Evolutionary conservation across 1,140 invertebrate species (phyloP), one percentile per base, ranked within the genome.

Genomic region (Stegodyphus dumicola): DNA sequence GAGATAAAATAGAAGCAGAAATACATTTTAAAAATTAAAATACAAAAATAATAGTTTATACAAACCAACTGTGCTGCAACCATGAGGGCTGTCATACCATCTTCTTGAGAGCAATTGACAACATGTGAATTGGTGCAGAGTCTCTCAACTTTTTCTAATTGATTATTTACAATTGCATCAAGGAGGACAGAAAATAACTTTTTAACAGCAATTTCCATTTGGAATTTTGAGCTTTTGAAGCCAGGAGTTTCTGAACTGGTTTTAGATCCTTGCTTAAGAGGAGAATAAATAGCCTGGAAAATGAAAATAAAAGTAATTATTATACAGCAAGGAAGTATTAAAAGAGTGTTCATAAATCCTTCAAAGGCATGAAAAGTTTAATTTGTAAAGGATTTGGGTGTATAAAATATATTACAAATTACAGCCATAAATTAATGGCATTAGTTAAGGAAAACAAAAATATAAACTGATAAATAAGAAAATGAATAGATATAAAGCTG

Each of bases 81-180:
- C 88, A 90, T 89, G 13, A 90, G 85, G 15, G 89, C 88, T 65
- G 90, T 89, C 9, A 81, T 88, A 33, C 90, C 90, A 79, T 88
- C 89, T 73, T 88, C 88, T 73, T 88, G 87, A 52, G 86, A 78
- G 48, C 88, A 87, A 87, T 90, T 90, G 60, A 90, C 85, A 10
- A 79, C 64, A 18, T 54, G 52, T 13, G 48, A 18, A 76, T 75
- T 75, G 10, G 51, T 81, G 54, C 76, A 74, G 48, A 86, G 53
- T 60, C 56, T 56, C 56, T 76, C 64, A 52, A 78, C 56, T 54
- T 78, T 73, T 65, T 86, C 84, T 11, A 74, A 54, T 7, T 78
- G 18, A 53, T 78, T 76, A 49, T 79, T 86, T 11, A 73, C 17
- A 48, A 74, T 33, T 11, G 76, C 84, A 69, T 85, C 81, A 5